Percentiles rank a stretch among this genome's conserved stretches.
Conservation (phyloP, 2,888 invertebrate species). For the Mactromeris polynyma region DNA sequence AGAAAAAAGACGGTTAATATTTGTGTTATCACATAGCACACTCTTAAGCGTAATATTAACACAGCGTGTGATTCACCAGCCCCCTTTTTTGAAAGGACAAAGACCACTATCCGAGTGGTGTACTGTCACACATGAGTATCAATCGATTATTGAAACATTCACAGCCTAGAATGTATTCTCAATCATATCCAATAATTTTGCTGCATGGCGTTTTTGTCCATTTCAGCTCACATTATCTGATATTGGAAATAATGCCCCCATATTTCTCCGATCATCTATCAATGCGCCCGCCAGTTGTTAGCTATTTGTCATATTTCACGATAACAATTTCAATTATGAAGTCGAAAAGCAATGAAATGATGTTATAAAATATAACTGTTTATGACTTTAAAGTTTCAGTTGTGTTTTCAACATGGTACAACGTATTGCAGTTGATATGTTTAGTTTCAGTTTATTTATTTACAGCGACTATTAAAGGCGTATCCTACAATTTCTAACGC, state of each 20-base stretch:
- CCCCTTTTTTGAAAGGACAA: neutral
- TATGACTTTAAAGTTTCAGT: no score
- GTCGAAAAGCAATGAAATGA: neutral
- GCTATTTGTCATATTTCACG: neutral
- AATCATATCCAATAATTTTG: neutral
- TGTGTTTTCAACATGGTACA: no score
- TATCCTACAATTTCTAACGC: no score
- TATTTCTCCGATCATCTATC: neutral
- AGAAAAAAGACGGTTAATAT: no score
- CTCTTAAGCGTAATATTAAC: neutral
- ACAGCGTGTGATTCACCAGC: neutral
- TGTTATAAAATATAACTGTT: no score
- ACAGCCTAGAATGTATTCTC: neutral
- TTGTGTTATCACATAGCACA: no score
- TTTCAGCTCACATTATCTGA: neutral
- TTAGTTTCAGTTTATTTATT: no score
- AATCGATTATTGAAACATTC: slow-evolving; percentile 15
- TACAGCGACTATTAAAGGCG: no score
- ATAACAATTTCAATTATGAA: neutral
- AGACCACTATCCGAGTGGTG: neutral
- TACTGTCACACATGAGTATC: neutral
- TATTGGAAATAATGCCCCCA: neutral
- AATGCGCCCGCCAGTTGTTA: neutral
- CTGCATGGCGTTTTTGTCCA: neutral
- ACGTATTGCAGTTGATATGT: no score